A percentile compares a stretch with the other conserved stretches of the same genome.
Conservation (phyloP, 1,140 invertebrate species). For the Popillia japonica region DNA sequence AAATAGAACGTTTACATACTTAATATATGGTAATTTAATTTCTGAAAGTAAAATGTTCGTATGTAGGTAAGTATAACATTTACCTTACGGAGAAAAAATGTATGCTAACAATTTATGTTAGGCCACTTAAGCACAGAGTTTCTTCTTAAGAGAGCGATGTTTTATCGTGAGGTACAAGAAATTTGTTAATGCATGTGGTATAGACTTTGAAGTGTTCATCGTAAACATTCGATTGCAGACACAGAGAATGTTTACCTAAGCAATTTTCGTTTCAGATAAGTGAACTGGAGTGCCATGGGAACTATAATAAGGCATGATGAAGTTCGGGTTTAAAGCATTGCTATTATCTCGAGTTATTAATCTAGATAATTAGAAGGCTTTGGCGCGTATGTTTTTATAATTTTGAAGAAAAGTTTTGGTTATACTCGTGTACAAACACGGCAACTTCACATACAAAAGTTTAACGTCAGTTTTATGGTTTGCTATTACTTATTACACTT, state of each 20-base stretch:
- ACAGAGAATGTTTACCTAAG: conserved; percentile 33
- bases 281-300: conserved; percentile 25
- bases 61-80: no score
- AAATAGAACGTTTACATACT: no score
- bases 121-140: not conserved
- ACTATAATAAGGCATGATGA: not conserved
- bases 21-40: no score
- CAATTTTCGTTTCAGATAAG: conserved; percentile 34
- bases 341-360: not conserved
- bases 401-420: not conserved
- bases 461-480: no score
- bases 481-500: no score
- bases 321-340: not conserved
- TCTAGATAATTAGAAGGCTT: not conserved
- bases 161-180: not conserved
- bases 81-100: no score
- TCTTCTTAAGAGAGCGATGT: not conserved
- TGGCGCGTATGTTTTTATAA: not conserved
- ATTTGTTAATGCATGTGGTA: not conserved
- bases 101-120: not conserved
- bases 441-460: no score
- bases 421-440: no score
- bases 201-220: not conserved
- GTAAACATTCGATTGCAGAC: not conserved
- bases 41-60: no score